phyloP scores from a whole-genome alignment of 2,888 invertebrate species.

The Molanna angustata region DNA sequence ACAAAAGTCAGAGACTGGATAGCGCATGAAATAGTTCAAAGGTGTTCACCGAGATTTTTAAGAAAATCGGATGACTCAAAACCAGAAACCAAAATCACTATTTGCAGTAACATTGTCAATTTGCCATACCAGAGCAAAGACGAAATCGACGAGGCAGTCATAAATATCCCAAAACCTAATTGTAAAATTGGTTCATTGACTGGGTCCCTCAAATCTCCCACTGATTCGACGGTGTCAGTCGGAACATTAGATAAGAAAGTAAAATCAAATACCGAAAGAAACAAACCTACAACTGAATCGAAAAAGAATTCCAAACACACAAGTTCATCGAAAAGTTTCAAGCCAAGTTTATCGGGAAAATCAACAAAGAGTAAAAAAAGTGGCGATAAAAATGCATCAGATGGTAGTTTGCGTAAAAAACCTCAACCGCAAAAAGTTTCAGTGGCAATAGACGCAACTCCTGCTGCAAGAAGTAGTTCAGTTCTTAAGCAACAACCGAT shows the following conservation, averaged over 20 bases:
- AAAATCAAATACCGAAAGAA: constrained; percentile 21
- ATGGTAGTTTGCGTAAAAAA: constrained; percentile 26
- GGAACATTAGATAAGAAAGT: constrained; percentile 33
- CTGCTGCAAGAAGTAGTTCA: constrained; percentile 68
- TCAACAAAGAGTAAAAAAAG: constrained; percentile 43
- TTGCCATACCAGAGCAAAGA: constrained; percentile 9
- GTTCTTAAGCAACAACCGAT: constrained; percentile 74
- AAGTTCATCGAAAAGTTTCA: constrained; percentile 16
- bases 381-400: constrained; percentile 19
- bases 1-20: constrained; percentile 88
- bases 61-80: constrained; percentile 42
- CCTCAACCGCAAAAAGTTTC: constrained; percentile 66
- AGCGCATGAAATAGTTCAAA: constrained; percentile 71
- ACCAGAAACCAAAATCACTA: constrained; percentile 10
- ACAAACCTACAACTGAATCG: neutral
- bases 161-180: constrained; percentile 26
- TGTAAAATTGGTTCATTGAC: constrained; percentile 30
- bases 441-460: constrained; percentile 76
- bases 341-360: constrained; percentile 47
- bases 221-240: constrained; percentile 42
- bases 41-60: constrained; percentile 66
- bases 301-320: constrained; percentile 16
- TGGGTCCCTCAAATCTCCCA: constrained; percentile 49
- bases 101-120: constrained; percentile 17
- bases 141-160: constrained; percentile 8